Evolutionary conservation across 2,797 vertebrate species (phyloP).

Genomic region (Schizopygopsis malacanthus): DNA sequence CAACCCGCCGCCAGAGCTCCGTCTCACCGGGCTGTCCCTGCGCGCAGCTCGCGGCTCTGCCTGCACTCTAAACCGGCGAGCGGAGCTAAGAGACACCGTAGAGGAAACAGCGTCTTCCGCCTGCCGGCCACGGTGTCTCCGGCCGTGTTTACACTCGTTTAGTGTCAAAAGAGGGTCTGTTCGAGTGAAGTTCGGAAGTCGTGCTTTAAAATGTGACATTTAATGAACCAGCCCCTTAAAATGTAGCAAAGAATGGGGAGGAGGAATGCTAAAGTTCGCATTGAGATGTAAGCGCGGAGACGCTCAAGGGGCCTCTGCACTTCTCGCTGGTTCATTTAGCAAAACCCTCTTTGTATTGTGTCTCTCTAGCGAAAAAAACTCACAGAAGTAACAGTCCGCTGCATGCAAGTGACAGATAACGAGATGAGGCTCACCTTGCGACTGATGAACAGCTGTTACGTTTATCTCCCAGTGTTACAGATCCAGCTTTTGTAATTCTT

Average conservation of each 20-base stretch:
- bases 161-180: background rate
- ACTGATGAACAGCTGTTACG: constrained; percentile 21
- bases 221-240: background rate
- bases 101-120: constrained; percentile 74
- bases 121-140: constrained; percentile 69
- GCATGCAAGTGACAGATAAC: background rate
- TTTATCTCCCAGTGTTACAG: background rate
- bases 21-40: constrained; percentile 67
- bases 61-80: constrained; percentile 74
- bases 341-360: constrained; percentile 77
- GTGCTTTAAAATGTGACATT: background rate
- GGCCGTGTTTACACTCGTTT: constrained; percentile 37
- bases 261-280: constrained; percentile 38
- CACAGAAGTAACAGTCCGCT: background rate
- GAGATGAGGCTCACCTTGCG: constrained; percentile 21
- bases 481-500: constrained; percentile 52
- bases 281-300: constrained; percentile 66
- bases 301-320: constrained; percentile 78
- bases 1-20: constrained; percentile 35
- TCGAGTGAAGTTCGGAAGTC: background rate
- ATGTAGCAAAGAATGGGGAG: background rate
- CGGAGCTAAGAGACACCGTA: constrained; percentile 82
- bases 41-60: constrained; percentile 73
- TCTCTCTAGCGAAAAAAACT: background rate
- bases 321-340: constrained; percentile 78